Evolutionary conservation across 2,888 invertebrate genomes (phyloP), one percentile per base, ranked within the genome.

Genomic region (Smittia sp.): DNA sequence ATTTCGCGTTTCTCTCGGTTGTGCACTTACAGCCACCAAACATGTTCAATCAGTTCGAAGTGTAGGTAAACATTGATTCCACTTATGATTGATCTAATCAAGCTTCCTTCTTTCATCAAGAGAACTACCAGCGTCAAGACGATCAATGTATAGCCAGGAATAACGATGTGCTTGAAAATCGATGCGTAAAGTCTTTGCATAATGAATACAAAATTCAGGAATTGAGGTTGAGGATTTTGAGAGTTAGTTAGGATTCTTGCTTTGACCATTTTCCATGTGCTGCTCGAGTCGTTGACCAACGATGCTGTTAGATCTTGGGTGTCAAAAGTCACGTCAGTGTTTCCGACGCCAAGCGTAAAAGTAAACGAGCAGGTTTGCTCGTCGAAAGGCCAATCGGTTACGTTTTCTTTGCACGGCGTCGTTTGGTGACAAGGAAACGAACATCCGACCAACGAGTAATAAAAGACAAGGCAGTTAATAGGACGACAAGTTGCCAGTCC

Each of bases 371-470:
- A 91, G 74, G 85, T 86, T 79, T 90, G 90, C 13, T 78, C 78
- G 78, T 90, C 90, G 77, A 86, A 89, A 0, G 90, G 90, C 87
- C 89, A 90, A 66, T 83, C 83, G 1, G 81, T 81, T 41, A 87
- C 81, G 74, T 88, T 82, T 1, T 88, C 84, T 66, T 83, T 81
- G 77, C 90, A 91, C 11, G 6, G 4, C 2, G 11, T 15, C 2
- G 46, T 46, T 46, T 46, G 32, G n/a, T 13, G 41, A 7, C 24
- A 39, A 15, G 66, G 32, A 39, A 66, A 66, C 15, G 3, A 9
- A n/a, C 70, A 72, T 15, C 11, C 18, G 1, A 72, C 27, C 58
- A 38, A 13, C 6, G 46, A 41, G 32, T 46, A 27, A n/a, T 32
- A 38, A 22, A 58, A 18, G 1, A 72, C 38, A 11, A 58, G 13